A percentile compares a stretch with the other conserved stretches of the same genome.
Conservation (phyloP, 2,797 vertebrate species). For the Champsocephalus esox region DNA sequence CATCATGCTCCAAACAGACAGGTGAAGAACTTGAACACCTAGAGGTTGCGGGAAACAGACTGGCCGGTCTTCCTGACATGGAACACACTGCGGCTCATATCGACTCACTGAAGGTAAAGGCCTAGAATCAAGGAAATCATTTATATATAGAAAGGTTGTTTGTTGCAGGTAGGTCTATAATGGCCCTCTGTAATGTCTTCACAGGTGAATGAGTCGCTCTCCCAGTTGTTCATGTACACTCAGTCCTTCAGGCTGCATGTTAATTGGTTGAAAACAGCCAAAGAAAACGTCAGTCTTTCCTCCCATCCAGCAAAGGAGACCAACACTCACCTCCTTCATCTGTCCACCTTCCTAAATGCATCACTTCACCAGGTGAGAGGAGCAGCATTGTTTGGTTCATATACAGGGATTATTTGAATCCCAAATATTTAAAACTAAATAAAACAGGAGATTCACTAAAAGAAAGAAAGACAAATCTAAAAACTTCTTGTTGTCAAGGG, state of each 20-base stretch:
- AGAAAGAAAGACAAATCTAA: background rate
- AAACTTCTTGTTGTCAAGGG: background rate
- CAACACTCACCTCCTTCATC: slow-evolving; percentile 37
- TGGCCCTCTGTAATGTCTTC: background rate
- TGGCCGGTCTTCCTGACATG: slow-evolving; percentile 54
- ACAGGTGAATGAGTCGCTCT: slow-evolving; percentile 72
- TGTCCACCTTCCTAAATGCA: slow-evolving; percentile 17
- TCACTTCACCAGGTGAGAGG: slow-evolving; percentile 63
- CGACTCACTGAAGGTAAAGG: slow-evolving; percentile 36
- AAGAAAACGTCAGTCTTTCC: slow-evolving; percentile 53
- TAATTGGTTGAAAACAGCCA: slow-evolving; percentile 68
- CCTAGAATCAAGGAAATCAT: rapidly evolving
- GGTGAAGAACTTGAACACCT: slow-evolving; percentile 4
- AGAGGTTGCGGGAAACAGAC: background rate
- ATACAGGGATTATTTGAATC: too few relatives aligned
- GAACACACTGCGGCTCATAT: background rate
- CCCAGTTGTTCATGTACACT: slow-evolving; percentile 47
- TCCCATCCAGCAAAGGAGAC: slow-evolving; percentile 38
- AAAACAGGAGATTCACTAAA: background rate
- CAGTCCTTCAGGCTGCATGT: slow-evolving; percentile 67
- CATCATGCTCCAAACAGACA: slow-evolving; percentile 32
- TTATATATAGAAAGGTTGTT: background rate
- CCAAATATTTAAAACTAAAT: too few relatives aligned
- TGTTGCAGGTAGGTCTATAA: rapidly evolving
- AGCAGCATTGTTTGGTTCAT: rapidly evolving